These are phyloP conservation scores for Caenorhabditis briggsae DNA, from an alignment of 1,140 invertebrate genomes.

Conservation along the genomic window DNA sequence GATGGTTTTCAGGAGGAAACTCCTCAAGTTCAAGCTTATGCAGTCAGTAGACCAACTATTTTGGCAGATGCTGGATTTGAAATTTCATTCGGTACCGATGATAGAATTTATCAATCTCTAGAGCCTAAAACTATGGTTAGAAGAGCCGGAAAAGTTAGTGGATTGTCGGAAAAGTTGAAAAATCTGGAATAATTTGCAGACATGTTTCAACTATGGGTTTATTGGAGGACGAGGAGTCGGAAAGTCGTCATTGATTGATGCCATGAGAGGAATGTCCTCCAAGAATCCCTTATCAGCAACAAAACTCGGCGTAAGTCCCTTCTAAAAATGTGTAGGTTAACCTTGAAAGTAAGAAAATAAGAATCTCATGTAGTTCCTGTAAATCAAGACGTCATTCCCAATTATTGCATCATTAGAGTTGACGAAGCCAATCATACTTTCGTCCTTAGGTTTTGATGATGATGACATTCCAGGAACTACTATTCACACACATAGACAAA, in stretches of 20 bases:
- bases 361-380: no score
- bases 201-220: constrained; percentile 63
- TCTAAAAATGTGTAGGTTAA: background rate
- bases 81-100: constrained; percentile 63
- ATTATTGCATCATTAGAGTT: background rate
- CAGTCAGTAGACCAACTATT: constrained; percentile 47
- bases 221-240: constrained; percentile 59
- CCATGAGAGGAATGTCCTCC: constrained; percentile 61
- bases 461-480: constrained; percentile 23
- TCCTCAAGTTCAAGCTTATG: constrained; percentile 18
- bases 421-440: background rate
- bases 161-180: no score
- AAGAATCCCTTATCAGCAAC: constrained; percentile 63
- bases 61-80: constrained; percentile 65
- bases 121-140: constrained; percentile 61
- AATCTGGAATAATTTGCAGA: constrained; percentile 29
- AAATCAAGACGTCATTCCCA: background rate
- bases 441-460: background rate
- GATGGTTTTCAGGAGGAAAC: background rate
- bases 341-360: background rate
- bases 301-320: constrained; percentile 25
- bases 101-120: constrained; percentile 62
- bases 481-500: background rate
- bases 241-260: constrained; percentile 61
- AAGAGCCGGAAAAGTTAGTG: constrained; percentile 62